Conservation (phyloP, 2,113 vertebrate genomes). For the Odocoileus hemionus region DNA sequence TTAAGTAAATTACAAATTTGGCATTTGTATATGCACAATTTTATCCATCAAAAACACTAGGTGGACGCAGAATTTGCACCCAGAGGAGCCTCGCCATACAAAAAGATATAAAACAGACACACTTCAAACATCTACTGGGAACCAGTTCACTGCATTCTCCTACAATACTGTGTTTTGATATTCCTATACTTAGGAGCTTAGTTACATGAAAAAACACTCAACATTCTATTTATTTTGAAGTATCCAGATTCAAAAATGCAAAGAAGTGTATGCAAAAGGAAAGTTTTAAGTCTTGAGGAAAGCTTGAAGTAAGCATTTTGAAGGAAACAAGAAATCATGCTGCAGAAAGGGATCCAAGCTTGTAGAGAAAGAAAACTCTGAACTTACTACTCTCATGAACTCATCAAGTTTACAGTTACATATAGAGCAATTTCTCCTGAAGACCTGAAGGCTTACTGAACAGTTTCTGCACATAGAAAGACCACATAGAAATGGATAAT, state of each 20-base stretch:
- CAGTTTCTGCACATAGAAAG: background rate
- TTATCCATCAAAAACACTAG: background rate
- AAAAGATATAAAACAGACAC: background rate
- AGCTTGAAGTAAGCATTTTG: background rate
- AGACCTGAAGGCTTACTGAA: background rate
- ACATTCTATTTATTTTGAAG: background rate
- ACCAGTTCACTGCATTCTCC: background rate
- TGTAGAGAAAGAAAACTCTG: background rate
- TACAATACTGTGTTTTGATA: background rate
- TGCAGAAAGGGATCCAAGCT: background rate
- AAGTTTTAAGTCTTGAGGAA: conserved; percentile 13
- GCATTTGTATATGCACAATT: background rate
- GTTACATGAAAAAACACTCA: background rate
- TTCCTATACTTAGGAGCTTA: background rate
- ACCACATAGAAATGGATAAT: background rate
- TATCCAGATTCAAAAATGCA: background rate
- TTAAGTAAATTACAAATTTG: background rate
- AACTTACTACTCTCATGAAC: background rate
- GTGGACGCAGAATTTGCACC: background rate
- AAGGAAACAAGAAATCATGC: background rate
- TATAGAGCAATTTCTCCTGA: background rate
- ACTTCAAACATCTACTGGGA: background rate
- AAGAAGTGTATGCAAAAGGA: background rate
- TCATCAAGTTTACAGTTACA: background rate
- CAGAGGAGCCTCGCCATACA: background rate